phyloP scores from a whole-genome alignment of 2,888 invertebrate species.

The Agriopis aurantiaria region DNA sequence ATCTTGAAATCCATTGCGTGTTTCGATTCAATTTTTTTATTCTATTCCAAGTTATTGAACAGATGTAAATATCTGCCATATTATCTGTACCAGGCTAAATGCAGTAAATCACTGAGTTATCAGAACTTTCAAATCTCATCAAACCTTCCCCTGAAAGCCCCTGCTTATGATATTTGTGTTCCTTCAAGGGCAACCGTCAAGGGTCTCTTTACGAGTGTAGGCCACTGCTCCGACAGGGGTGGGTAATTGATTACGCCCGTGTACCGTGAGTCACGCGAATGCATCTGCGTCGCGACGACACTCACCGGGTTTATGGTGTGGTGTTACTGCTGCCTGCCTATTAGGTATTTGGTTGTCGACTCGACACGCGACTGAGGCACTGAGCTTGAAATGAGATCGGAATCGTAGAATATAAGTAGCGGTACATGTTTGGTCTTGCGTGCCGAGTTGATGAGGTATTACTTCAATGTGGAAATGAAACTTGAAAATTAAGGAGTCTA shows the following conservation, averaged over 20 bases:
- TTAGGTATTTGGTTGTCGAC: conserved; percentile 22
- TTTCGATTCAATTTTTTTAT: conserved; percentile 1
- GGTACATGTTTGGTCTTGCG: neutral
- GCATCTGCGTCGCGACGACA: conserved; percentile 34
- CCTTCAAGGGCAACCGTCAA: conserved; percentile 37
- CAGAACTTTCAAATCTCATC: conserved; percentile 15
- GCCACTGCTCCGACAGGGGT: conserved; percentile 40
- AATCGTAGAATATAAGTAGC: conserved; percentile 1
- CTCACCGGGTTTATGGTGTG: conserved; percentile 27
- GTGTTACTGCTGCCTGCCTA: conserved; percentile 19
- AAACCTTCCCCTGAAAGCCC: conserved; percentile 11
- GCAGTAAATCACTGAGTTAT: conserved; percentile 16
- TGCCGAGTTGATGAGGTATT: neutral
- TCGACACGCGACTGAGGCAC: conserved; percentile 19
- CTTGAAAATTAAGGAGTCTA: neutral
- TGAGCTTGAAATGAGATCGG: conserved; percentile 1
- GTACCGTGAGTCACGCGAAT: conserved; percentile 39
- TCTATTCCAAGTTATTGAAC: neutral
- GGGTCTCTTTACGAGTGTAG: conserved; percentile 40
- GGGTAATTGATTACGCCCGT: conserved; percentile 39
- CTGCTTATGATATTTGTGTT: conserved; percentile 22
- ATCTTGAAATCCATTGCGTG: neutral
- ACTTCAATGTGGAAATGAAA: neutral
- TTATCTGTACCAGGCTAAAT: neutral
- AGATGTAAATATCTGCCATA: neutral